phyloP scores from a whole-genome alignment of 2,888 invertebrate species.

The Sinhomidia bicolor region DNA sequence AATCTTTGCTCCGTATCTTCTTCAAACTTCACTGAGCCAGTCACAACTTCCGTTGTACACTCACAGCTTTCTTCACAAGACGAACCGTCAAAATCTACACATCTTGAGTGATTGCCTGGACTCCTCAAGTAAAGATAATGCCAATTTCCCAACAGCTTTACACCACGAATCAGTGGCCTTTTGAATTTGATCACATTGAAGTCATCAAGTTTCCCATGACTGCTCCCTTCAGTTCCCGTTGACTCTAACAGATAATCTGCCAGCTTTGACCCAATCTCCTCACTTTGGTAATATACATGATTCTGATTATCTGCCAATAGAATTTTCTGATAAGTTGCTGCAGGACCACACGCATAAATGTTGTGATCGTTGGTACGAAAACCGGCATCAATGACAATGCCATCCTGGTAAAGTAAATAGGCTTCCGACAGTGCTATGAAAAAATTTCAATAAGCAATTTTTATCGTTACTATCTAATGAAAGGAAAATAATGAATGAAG shows the following conservation, averaged over 20 bases:
- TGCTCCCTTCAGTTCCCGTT: conserved; percentile 45
- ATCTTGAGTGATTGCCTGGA: conserved; percentile 83
- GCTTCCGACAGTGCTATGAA: conserved; percentile 57
- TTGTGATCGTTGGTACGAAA: conserved; percentile 86
- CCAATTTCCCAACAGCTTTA: conserved; percentile 85
- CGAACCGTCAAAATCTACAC: conserved; percentile 55
- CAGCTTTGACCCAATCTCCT: conserved; percentile 86
- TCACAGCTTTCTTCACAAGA: conserved; percentile 70
- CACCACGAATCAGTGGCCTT: conserved; percentile 80
- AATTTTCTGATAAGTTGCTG: conserved; percentile 86
- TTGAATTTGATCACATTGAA: conserved; percentile 64
- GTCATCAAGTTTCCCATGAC: conserved; percentile 36
- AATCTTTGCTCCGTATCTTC: conserved; percentile 74
- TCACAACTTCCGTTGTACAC: conserved; percentile 75
- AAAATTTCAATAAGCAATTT: background rate
- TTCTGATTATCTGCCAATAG: conserved; percentile 84
- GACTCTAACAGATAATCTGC: conserved; percentile 63
- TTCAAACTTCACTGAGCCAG: conserved; percentile 71
- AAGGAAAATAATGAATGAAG: conserved; percentile 1
- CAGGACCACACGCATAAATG: conserved; percentile 87
- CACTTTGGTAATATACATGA: conserved; percentile 85
- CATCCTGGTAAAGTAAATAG: conserved; percentile 82
- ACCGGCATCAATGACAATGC: conserved; percentile 85
- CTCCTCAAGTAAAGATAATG: conserved; percentile 85
- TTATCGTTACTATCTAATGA: background rate